Evolutionary conservation across 1,140 invertebrate genomes (phyloP).

Genomic region (Papilio glaucus): DNA sequence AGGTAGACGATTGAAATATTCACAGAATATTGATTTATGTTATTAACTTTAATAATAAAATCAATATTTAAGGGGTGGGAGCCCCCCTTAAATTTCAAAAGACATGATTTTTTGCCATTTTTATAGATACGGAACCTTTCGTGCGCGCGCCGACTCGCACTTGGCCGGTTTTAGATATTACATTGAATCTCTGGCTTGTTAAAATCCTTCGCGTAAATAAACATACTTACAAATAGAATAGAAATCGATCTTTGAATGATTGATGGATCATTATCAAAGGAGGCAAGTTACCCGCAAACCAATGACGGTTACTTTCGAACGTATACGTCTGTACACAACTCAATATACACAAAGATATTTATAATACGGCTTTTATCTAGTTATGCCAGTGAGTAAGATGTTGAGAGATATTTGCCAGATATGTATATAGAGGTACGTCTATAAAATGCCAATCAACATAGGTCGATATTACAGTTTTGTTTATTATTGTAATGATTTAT

Average conservation of each 20-base stretch:
- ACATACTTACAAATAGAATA: neutral
- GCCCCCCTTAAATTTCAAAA: too few species aligned
- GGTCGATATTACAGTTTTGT: neutral
- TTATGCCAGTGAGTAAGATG: slow-evolving; percentile 2
- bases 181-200: neutral
- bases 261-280: neutral
- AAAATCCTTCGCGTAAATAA: neutral
- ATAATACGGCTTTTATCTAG: slow-evolving; percentile 2
- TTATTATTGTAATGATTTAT: slow-evolving; percentile 17
- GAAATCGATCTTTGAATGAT: neutral
- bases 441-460: slow-evolving; percentile 15
- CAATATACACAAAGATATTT: slow-evolving; percentile 19
- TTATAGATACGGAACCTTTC: too few species aligned
- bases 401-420: slow-evolving; percentile 19
- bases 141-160: too few species aligned
- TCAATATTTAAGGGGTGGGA: too few species aligned
- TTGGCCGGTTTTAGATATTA: neutral
- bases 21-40: too few species aligned
- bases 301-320: neutral
- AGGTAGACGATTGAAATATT: too few species aligned
- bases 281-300: neutral
- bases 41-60: too few species aligned
- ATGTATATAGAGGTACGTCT: slow-evolving; percentile 1
- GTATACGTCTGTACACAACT: neutral
- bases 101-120: too few species aligned